Conservation (phyloP, 1,140 invertebrate genomes). For the Chironomus tepperi region DNA sequence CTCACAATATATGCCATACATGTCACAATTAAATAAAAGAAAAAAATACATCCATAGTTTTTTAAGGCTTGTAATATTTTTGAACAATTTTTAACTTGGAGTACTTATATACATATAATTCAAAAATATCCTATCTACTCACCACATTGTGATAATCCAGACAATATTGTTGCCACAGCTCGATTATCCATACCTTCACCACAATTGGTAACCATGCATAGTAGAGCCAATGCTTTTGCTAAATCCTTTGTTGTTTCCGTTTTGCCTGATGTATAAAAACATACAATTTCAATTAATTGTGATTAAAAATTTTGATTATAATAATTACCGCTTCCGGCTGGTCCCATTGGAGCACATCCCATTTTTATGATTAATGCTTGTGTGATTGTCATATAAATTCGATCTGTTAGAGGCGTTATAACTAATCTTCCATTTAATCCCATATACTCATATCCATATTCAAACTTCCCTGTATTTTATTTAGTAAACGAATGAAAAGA, state of each 20-base stretch:
- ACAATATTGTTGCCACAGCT: conserved; percentile 75
- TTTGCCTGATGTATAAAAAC: conserved; percentile 66
- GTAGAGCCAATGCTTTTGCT: conserved; percentile 74
- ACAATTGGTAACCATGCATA: conserved; percentile 87
- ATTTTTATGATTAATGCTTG: conserved; percentile 82
- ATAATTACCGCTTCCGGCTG: conserved; percentile 30
- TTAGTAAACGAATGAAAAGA: background rate
- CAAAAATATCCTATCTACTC: too few species aligned
- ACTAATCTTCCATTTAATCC: conserved; percentile 82
- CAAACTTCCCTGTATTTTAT: conserved; percentile 51
- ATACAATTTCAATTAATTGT: background rate
- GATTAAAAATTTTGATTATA: background rate
- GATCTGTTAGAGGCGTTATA: conserved; percentile 82
- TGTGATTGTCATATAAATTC: conserved; percentile 85
- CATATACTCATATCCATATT: conserved; percentile 93
- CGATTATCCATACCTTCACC: conserved; percentile 85
- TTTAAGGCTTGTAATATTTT: too few species aligned
- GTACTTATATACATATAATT: too few species aligned
- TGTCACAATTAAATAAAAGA: too few species aligned
- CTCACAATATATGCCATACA: too few species aligned
- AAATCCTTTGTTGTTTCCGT: conserved; percentile 87
- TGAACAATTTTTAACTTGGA: too few species aligned
- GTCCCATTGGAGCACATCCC: conserved; percentile 75
- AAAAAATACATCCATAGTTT: too few species aligned
- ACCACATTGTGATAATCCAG: conserved; percentile 62